A percentile compares a stretch with the other conserved stretches of the same genome.
Conservation (phyloP, 2,113 vertebrate genomes). For the Mugil cephalus region DNA sequence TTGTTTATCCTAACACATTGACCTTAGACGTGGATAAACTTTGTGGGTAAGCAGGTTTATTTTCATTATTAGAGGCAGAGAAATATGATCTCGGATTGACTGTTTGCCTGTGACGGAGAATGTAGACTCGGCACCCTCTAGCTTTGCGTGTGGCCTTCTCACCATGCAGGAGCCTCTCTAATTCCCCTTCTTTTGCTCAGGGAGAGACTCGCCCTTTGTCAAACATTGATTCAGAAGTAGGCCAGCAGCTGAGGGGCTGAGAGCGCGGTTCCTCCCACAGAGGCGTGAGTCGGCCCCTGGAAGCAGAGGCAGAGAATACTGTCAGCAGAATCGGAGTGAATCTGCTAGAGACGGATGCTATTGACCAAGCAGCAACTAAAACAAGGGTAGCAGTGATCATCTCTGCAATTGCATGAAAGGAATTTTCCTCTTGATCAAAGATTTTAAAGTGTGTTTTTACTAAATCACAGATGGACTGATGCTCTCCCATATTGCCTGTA, state of each 20-base stretch:
- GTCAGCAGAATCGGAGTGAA: slow-evolving; percentile 72
- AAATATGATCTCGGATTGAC: slow-evolving; percentile 61
- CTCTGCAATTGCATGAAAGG: slow-evolving; percentile 70
- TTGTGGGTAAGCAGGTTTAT: slow-evolving; percentile 64
- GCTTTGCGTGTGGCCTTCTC: slow-evolving; percentile 73
- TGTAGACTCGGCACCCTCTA: slow-evolving; percentile 51
- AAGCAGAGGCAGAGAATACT: slow-evolving; percentile 47
- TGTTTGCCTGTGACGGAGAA: slow-evolving; percentile 56
- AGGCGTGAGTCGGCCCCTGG: slow-evolving; percentile 51
- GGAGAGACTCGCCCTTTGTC: slow-evolving; percentile 74
- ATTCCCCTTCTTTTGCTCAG: slow-evolving; percentile 67
- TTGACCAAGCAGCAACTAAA: slow-evolving; percentile 37
- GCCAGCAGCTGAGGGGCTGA: slow-evolving; percentile 74
- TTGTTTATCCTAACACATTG: slow-evolving; percentile 53
- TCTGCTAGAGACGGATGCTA: slow-evolving; percentile 53
- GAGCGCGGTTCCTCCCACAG: slow-evolving; percentile 61
- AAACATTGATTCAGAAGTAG: slow-evolving; percentile 83
- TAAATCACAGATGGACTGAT: slow-evolving; percentile 7
- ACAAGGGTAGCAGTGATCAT: too few relatives aligned
- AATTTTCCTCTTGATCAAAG: slow-evolving; percentile 48
- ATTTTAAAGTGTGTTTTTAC: slow-evolving; percentile 7
- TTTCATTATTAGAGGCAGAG: slow-evolving; percentile 66
- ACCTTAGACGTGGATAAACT: slow-evolving; percentile 52
- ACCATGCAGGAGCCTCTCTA: slow-evolving; percentile 54
- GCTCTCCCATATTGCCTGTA: not conserved